Base-by-base conservation (phyloP, 2,113 vertebrate genomes). In the Sapayoa aenigma region DNA sequence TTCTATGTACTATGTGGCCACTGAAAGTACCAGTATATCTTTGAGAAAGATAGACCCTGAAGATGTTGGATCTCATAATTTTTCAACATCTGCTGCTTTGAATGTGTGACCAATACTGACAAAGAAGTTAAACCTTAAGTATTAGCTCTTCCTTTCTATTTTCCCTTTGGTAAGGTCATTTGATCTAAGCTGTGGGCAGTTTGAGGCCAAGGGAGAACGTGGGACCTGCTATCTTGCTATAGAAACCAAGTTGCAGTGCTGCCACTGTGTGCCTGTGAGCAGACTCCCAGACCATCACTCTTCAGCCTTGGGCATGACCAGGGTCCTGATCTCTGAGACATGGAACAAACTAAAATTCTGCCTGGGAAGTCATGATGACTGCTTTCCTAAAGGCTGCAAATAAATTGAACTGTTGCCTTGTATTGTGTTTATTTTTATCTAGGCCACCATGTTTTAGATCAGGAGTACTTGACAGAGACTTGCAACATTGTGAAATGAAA, bases 91-190 rank as follows among this genome's bases (percentile, higher is more conserved):
- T 87, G 39, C 35, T 50, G 1, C 5, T 55, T 53, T 79, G 15
- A 0, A 0, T 33, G 3, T 35, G 21, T 66, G 42, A 23, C 28
- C 62, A 39, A 5, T 37, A 35, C 10, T 20, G n/a, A 24, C 14
- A 5, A 20, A 87, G 19, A 42, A 73, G 12, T 46, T 52, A n/a
- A 75, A 65, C 31, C 9, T 17, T 31, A n/a, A 13, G 12, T 33
- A 14, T 30, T 59, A 18, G 9, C 25, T 68, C 19, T 47, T 56
- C 11, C 22, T 74, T 42, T 18, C 9, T 52, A n/a, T 66, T 39
- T 73, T 19, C 8, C 47, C 17, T 72, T 72, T 65, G 47, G 10
- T 52, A 12, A 69, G 15, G n/a, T 60, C 22, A 28, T 55, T 85
- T 49, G 4, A 4, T 59, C 44, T 83, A 0, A 55, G 24, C 35